Percentiles rank a stretch among this genome's conserved stretches.
Evolutionary conservation across 2,888 invertebrate species (phyloP).

Genomic region (Epicampocera succincta): DNA sequence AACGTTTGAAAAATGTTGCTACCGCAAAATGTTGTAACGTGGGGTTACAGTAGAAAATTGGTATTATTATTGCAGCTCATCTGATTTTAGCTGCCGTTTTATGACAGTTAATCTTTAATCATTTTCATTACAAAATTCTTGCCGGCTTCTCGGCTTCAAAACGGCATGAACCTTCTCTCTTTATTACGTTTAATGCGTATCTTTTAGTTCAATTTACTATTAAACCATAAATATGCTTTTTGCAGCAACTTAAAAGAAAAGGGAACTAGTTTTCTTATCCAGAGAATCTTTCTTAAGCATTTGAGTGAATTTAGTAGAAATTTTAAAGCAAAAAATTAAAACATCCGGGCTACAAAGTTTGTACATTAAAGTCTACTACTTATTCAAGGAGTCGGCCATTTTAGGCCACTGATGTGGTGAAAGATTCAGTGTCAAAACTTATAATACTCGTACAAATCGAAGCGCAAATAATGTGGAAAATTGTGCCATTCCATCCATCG

Average conservation of each 20-base stretch:
- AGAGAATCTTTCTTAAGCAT: conserved; percentile 24
- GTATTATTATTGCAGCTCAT: conserved; percentile 21
- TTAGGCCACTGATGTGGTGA: too few species aligned
- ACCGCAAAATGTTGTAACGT: conserved; percentile 39
- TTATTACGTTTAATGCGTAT: neutral
- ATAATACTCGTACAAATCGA: too few species aligned
- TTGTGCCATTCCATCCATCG: too few species aligned
- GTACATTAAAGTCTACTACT: too few species aligned
- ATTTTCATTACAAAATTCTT: conserved; percentile 56
- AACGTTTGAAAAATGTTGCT: conserved; percentile 5
- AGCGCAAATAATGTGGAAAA: too few species aligned
- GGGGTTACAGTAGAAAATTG: conserved; percentile 19
- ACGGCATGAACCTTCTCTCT: neutral
- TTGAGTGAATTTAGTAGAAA: conserved; percentile 29
- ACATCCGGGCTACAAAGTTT: too few species aligned
- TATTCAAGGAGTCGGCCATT: too few species aligned
- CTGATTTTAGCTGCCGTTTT: conserved; percentile 54
- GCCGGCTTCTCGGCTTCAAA: neutral
- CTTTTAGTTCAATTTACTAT: conserved; percentile 9
- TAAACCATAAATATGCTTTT: conserved; percentile 46
- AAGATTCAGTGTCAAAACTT: too few species aligned
- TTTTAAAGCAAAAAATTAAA: too few species aligned
- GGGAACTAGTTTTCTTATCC: conserved; percentile 22
- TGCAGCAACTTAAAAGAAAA: conserved; percentile 16
- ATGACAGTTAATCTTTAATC: conserved; percentile 63